phyloP scores from a whole-genome alignment of 2,797 vertebrate species.

The Choloepus didactylus region DNA sequence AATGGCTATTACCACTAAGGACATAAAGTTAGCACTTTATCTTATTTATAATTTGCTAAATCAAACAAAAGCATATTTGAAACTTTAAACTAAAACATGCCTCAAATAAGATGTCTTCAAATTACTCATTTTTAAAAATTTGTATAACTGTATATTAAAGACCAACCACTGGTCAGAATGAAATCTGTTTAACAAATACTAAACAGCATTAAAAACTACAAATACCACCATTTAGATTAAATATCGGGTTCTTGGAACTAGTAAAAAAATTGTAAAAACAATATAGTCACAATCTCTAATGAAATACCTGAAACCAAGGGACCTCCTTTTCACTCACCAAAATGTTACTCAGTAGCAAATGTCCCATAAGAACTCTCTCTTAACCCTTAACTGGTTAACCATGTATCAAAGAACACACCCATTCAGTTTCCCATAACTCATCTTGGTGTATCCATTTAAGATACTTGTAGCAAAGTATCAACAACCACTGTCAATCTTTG shows the following conservation, averaged over 20 bases:
- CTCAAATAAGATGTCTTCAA: conserved; percentile 33
- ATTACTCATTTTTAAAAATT: conserved; percentile 57
- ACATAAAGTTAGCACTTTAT: conserved; percentile 23
- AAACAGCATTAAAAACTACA: neutral
- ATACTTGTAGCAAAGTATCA: conserved; percentile 58
- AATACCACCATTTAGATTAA: conserved; percentile 54
- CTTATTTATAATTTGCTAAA: conserved; percentile 22
- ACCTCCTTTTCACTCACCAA: conserved; percentile 66
- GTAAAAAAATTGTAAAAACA: conserved; percentile 32
- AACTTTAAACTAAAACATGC: conserved; percentile 47
- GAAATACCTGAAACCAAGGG: conserved; percentile 2
- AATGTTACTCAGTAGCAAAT: conserved; percentile 63
- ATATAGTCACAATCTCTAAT: neutral
- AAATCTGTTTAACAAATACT: conserved; percentile 19
- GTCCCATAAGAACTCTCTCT: conserved; percentile 44
- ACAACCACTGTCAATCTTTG: conserved; percentile 34
- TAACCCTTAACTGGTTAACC: conserved; percentile 38
- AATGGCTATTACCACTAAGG: conserved; percentile 47
- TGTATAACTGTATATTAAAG: conserved; percentile 38
- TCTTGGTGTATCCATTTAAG: neutral
- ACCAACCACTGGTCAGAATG: conserved; percentile 38
- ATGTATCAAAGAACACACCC: conserved; percentile 40
- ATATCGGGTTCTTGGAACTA: conserved; percentile 30
- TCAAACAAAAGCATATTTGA: conserved; percentile 56
- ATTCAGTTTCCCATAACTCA: conserved; percentile 37